These are phyloP conservation scores for Trematocara nigrifrons DNA, from an alignment of 2,113 vertebrate species.

Conservation along the genomic window DNA sequence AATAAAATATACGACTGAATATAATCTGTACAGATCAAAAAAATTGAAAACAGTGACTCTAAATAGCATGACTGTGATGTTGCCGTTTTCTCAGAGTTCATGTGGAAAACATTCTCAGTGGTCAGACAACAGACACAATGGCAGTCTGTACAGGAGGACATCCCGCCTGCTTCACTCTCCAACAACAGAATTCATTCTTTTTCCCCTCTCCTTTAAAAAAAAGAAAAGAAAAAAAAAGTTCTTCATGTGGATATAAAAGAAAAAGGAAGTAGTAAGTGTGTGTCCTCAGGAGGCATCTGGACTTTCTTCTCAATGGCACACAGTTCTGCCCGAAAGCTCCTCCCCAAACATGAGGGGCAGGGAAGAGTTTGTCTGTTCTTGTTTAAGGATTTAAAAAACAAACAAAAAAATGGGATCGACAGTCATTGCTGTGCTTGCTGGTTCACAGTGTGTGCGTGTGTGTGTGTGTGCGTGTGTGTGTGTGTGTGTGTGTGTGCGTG, in stretches of 20 bases:
- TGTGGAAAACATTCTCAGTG: constrained; percentile 82
- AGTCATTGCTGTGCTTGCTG: constrained; percentile 62
- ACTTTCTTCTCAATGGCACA: constrained; percentile 79
- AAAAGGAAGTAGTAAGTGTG: not conserved
- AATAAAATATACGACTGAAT: constrained; percentile 55
- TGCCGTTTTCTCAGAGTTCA: constrained; percentile 48
- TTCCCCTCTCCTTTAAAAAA: not conserved
- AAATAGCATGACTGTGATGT: constrained; percentile 46
- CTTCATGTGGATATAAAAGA: constrained; percentile 46
- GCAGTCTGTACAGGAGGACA: constrained; percentile 25
- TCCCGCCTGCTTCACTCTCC: constrained; percentile 61
- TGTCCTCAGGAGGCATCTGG: constrained; percentile 6
- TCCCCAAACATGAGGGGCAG: constrained; percentile 25
- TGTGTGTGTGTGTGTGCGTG: constrained; percentile 25
- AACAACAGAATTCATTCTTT: constrained; percentile 14
- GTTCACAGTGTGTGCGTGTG: constrained; percentile 79
- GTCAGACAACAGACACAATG: constrained; percentile 72
- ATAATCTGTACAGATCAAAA: constrained; percentile 60
- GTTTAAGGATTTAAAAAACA: not conserved
- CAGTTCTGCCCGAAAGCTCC: constrained; percentile 61
- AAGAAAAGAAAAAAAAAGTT: constrained; percentile 33
- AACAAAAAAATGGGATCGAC: constrained; percentile 40
- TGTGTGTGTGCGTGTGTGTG: fast-evolving
- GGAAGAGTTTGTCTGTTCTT: constrained; percentile 5
- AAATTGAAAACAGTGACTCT: constrained; percentile 29